Evolutionary conservation across 2,888 invertebrate genomes (phyloP).

Genomic region (Bruchidius siliquastri): DNA sequence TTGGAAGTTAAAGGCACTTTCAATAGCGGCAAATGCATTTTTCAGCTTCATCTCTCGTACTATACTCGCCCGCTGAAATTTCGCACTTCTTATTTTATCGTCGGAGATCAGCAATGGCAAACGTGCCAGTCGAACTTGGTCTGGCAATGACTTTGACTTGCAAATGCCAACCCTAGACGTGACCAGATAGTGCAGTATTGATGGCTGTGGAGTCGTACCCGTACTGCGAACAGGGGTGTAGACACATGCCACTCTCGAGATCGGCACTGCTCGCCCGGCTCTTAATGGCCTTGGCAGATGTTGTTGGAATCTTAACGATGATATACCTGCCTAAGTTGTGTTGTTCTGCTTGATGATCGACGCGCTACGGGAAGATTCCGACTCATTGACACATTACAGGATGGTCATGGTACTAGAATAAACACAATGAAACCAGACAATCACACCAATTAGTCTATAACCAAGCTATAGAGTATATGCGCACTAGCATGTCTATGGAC

Average conservation of each 20-base stretch:
- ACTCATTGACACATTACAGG: background rate
- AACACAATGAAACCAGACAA: too few relatives aligned
- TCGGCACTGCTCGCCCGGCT: background rate
- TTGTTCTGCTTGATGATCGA: background rate
- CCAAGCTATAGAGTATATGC: too few relatives aligned
- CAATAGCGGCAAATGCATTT: too few relatives aligned
- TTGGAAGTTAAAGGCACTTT: too few relatives aligned
- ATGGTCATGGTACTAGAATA: background rate
- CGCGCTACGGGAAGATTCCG: background rate
- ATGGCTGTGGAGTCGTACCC: background rate
- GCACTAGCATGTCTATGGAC: too few relatives aligned
- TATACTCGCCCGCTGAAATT: slow-evolving; percentile 7
- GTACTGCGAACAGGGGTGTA: background rate
- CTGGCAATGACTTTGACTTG: slow-evolving; percentile 20
- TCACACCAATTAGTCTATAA: too few relatives aligned
- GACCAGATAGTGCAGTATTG: background rate
- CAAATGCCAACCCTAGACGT: slow-evolving; percentile 12
- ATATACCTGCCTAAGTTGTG: background rate
- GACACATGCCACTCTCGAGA: background rate
- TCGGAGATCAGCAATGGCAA: slow-evolving; percentile 19
- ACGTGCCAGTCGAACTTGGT: slow-evolving; percentile 15
- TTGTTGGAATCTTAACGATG: background rate
- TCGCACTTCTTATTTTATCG: slow-evolving; percentile 22
- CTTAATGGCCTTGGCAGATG: background rate
- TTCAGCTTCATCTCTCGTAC: slow-evolving; percentile 6